Conservation (phyloP, 2,797 vertebrate species). For the Uromys caudimaculatus region DNA sequence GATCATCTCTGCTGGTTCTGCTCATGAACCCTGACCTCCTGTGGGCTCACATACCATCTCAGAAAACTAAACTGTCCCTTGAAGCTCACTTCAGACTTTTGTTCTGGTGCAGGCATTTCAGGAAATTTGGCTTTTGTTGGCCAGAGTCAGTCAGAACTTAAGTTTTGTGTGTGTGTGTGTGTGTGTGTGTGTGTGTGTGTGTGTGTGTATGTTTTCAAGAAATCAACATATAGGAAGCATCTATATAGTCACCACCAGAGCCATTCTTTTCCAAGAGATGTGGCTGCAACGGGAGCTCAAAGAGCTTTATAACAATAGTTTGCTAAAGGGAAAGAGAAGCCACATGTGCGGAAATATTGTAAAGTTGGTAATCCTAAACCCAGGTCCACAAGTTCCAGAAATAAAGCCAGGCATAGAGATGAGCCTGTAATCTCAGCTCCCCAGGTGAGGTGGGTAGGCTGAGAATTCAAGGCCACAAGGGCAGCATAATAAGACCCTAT, state of each 20-base stretch:
- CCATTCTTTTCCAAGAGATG: constrained; percentile 33
- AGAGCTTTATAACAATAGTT: constrained; percentile 31
- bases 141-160: constrained; percentile 30
- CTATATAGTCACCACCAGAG: constrained; percentile 67
- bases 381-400: constrained; percentile 20
- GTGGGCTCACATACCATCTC: constrained; percentile 14
- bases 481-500: neutral
- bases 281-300: constrained; percentile 1
- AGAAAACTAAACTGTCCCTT: constrained; percentile 51
- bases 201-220: constrained; percentile 44
- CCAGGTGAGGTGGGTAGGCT: neutral
- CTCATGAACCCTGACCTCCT: constrained; percentile 74
- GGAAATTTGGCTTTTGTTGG: constrained; percentile 55
- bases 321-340: neutral
- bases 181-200: neutral
- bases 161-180: constrained; percentile 58
- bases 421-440: neutral
- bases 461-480: too few species aligned
- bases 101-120: constrained; percentile 55
- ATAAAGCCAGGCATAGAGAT: neutral
- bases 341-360: neutral
- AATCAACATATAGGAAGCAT: constrained; percentile 35
- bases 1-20: constrained; percentile 64
- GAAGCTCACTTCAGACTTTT: constrained; percentile 55
- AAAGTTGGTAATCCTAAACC: neutral